Evolutionary conservation across 2,797 vertebrate species (phyloP), one percentile per base, ranked within the genome.

Genomic region (Chelmon rostratus): DNA sequence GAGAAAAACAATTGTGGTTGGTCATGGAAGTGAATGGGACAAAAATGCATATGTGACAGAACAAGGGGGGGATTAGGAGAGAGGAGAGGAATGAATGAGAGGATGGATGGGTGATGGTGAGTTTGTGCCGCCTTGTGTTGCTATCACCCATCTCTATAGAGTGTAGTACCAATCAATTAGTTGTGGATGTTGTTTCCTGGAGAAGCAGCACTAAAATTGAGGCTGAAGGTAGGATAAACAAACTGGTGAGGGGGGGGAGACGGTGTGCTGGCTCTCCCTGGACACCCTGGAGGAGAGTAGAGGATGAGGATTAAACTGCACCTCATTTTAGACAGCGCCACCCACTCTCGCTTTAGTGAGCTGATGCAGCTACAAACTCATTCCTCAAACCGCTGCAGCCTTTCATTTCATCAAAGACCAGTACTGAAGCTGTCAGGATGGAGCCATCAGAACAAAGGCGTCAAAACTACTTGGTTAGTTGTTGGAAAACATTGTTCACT

Each of bases 251-350:
- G 15, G 52, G 33, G 33, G 31, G 16, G 33, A 21, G 16, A 56
- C 8, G 61, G 13, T 16, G 35, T 28, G 50, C 28, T 7, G 52
- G 47, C 76, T 79, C 70, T 81, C 79, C 86, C 61, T 82, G 82
- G 82, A 85, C 70, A 77, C 70, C 79, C 75, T 58, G 57, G 37
- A 86, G 86, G 40, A 58, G 52, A 76, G 77, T 33, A 54, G 21
- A 78, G 68, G 66, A 67, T 65, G 63, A 69, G 75, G 81, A 88
- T 88, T 86, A 88, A 82, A 66, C 54, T 78, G 37, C 80, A 81
- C 80, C 82, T 64, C 71, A 40, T 84, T 23, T 73, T 50, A 73
- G 76, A 83, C 78, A 66, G 74, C 82, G 70, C 66, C 75, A 40
- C 77, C 80, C 82, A 74, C 80, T 62, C 57, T 69, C 56, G 77